phyloP scores from a whole-genome alignment of 2,888 invertebrate genomes.

The Zygothrica quintamaculata region DNA sequence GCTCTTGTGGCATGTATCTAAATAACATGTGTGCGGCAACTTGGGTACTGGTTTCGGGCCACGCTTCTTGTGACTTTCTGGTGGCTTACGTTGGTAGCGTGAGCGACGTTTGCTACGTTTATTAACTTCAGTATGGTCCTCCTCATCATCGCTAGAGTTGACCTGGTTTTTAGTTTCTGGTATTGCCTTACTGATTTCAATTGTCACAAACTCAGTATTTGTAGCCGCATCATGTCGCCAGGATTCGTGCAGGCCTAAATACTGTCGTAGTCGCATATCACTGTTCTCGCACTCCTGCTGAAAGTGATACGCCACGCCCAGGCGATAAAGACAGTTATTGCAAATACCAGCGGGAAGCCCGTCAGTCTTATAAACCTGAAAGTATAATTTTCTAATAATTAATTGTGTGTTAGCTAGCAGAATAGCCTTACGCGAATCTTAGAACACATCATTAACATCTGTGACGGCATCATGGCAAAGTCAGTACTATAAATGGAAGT shows the following conservation, averaged over 20 bases:
- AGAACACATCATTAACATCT: conserved; percentile 87
- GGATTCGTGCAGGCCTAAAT: conserved; percentile 85
- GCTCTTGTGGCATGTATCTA: conserved; percentile 86
- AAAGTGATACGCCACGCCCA: conserved; percentile 87
- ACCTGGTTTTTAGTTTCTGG: conserved; percentile 48
- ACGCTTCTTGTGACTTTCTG: conserved; percentile 86
- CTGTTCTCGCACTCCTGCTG: conserved; percentile 88
- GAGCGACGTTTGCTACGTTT: conserved; percentile 80
- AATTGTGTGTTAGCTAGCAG: not conserved
- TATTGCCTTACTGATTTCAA: conserved; percentile 46
- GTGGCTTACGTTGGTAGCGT: conserved; percentile 86
- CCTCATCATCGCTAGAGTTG: conserved; percentile 67
- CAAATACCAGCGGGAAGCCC: conserved; percentile 87
- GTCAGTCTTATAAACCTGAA: conserved; percentile 86
- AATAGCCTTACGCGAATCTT: conserved; percentile 85
- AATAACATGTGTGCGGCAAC: conserved; percentile 86
- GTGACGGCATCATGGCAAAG: conserved; percentile 86
- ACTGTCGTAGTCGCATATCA: conserved; percentile 86
- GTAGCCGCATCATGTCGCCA: conserved; percentile 85
- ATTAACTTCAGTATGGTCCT: conserved; percentile 58
- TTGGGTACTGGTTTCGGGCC: conserved; percentile 88
- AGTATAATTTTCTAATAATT: not conserved
- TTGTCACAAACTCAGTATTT: conserved; percentile 85
- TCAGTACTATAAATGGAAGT: conserved; percentile 87
- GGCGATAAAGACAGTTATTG: conserved; percentile 87